Conservation (phyloP, 2,888 invertebrate genomes). For the Acanthosepion esculentum region DNA sequence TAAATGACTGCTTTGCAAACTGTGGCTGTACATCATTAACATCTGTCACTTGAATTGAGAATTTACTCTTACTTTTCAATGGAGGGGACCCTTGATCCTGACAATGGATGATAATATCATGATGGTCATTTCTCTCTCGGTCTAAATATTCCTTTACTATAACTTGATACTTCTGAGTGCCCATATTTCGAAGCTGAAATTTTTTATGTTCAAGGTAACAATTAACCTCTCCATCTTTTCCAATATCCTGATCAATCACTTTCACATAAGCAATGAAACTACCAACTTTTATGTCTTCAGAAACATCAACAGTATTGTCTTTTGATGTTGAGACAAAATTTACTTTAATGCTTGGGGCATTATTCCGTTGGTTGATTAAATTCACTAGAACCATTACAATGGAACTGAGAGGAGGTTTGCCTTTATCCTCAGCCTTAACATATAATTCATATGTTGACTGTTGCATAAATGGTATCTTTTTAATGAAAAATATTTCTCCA, state of each 20-base stretch:
- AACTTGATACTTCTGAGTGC: background rate
- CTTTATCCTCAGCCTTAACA: constrained; percentile 21
- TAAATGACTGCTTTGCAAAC: background rate
- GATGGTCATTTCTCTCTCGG: background rate
- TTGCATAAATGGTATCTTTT: background rate
- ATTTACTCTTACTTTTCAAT: background rate
- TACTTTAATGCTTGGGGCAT: background rate
- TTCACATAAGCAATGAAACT: constrained; percentile 11
- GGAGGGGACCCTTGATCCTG: background rate
- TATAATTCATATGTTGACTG: background rate
- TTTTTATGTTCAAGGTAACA: background rate
- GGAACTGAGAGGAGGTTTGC: background rate
- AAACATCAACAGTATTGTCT: background rate
- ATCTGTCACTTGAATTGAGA: background rate
- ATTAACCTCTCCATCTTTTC: background rate
- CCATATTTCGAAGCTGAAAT: background rate
- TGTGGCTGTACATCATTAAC: background rate
- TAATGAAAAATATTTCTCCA: background rate
- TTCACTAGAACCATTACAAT: background rate
- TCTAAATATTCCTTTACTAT: background rate
- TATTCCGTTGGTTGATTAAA: background rate
- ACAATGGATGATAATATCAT: background rate
- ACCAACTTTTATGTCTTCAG: background rate
- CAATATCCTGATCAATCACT: background rate
- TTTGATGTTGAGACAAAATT: background rate